Base-by-base conservation (phyloP, 30 jellyfish, hydroid and myxozoan species). In the Aurelia coerulea region DNA sequence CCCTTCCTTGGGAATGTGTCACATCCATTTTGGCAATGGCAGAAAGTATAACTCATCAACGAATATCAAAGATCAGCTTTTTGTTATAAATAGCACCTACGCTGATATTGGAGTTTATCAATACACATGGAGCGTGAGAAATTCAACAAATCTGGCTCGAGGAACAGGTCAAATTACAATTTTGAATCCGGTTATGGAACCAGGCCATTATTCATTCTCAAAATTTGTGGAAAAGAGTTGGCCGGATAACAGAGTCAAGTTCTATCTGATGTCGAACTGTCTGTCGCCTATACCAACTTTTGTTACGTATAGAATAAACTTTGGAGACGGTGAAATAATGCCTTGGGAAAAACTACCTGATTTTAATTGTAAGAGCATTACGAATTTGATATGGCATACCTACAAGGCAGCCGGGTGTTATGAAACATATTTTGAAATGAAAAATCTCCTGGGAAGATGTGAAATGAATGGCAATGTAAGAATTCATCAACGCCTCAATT, bases 351-450 rank as follows among this genome's bases (percentile, higher is more conserved):
- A 29, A 37, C 5, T 72, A 74, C 84, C 78, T 51, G 17, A 15
- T 2, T 74, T 54, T 31, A 39, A 10, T 34, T 83, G 92, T 75
- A 32, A n/a, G n/a, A 42, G 13, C 6, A 2, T 2, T 0, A 52
- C 73, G 6, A 53, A n/a, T 15, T 72, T 83, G 62, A 23, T 31
- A 39, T 32, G 31, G 2, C 86, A 83, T 59, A 72, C 92, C 23
- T 83, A 83, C 74, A 62, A 23, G 16, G 29, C 37, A 63, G 80
- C 92, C 8, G 92, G 78, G 0, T 83, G 92, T 72, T 83, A 69
- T 41, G 60, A 71, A 11, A 62, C 74, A 17, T 31, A 17, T 31
- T 10, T 83, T 31, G 86, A 83, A 37, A 74, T 83, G 67, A 71
- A 54, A 49, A 83, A 83, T 60, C 80, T 19, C 37, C 29, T 83